phyloP scores from a whole-genome alignment of 2,113 vertebrate species.

The Microcebus murinus region DNA sequence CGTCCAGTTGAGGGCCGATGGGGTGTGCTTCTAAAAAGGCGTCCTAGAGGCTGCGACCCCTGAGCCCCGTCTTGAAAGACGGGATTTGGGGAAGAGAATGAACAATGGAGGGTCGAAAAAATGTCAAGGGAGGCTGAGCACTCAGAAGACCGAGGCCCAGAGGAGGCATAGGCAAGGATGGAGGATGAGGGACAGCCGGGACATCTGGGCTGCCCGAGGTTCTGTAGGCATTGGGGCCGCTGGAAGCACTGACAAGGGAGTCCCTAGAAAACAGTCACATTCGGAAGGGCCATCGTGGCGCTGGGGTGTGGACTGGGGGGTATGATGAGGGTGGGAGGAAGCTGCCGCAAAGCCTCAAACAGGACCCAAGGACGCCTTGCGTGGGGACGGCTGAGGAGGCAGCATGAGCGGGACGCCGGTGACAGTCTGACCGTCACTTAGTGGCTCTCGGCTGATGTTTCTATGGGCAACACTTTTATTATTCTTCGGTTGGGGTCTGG shows the following conservation, averaged over 20 bases:
- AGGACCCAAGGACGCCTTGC: neutral
- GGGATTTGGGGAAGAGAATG: neutral
- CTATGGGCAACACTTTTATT: neutral
- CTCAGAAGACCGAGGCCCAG: neutral
- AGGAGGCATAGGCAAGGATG: neutral
- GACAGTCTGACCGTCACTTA: neutral
- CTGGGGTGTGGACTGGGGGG: neutral
- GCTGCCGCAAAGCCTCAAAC: too few relatives aligned
- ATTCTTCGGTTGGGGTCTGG: neutral
- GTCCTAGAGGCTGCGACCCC: neutral
- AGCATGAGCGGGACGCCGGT: rapidly evolving
- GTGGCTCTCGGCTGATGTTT: neutral
- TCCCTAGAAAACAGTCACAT: neutral
- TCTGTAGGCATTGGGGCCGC: neutral
- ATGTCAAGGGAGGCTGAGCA: neutral
- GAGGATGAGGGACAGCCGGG: neutral
- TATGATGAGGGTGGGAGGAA: neutral
- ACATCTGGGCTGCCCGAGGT: too few relatives aligned
- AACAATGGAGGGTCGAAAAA: neutral
- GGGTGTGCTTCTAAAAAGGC: neutral
- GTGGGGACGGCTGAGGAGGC: neutral
- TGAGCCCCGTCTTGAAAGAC: neutral
- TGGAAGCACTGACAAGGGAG: too few relatives aligned
- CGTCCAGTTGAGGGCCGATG: neutral
- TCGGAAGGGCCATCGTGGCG: rapidly evolving